Conservation (phyloP, 2,888 invertebrate species). For the Antheraea assamensis region DNA sequence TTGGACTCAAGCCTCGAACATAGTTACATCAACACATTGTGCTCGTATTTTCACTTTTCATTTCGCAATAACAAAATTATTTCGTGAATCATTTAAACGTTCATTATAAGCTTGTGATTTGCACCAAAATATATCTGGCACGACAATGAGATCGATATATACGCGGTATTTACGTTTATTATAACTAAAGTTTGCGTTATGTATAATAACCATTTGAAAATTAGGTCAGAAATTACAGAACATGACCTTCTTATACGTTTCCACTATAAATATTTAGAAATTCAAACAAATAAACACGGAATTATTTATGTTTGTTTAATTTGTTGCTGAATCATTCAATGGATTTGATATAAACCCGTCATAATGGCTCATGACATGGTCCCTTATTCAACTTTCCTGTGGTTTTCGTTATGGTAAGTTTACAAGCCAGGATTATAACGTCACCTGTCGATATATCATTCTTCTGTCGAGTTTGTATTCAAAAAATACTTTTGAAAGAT, state of each 20-base stretch:
- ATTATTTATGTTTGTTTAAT: conserved; percentile 9
- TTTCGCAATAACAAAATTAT: too few species aligned
- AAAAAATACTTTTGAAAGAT: too few species aligned
- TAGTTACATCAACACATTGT: too few species aligned
- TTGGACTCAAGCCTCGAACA: too few species aligned
- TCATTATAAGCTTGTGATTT: conserved; percentile 37
- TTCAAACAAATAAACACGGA: not conserved
- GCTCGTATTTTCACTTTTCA: too few species aligned
- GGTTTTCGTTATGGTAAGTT: not conserved
- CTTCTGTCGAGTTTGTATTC: not conserved
- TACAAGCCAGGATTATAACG: not conserved
- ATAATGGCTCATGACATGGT: not conserved
- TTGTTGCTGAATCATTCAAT: not conserved
- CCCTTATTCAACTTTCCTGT: not conserved
- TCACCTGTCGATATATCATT: not conserved
- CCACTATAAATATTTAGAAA: not conserved
- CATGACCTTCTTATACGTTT: conserved; percentile 1
- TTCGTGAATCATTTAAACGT: not conserved
- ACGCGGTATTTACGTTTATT: conserved; percentile 13
- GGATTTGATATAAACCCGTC: not conserved
- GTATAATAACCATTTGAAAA: conserved; percentile 15
- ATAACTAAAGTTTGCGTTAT: conserved; percentile 18
- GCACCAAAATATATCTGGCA: conserved; percentile 55
- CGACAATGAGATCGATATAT: conserved; percentile 65
- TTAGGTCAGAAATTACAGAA: conserved; percentile 12